Evolutionary conservation across 2,888 invertebrate species (phyloP), one percentile per base, ranked within the genome.

Genomic region (Thera britannica): DNA sequence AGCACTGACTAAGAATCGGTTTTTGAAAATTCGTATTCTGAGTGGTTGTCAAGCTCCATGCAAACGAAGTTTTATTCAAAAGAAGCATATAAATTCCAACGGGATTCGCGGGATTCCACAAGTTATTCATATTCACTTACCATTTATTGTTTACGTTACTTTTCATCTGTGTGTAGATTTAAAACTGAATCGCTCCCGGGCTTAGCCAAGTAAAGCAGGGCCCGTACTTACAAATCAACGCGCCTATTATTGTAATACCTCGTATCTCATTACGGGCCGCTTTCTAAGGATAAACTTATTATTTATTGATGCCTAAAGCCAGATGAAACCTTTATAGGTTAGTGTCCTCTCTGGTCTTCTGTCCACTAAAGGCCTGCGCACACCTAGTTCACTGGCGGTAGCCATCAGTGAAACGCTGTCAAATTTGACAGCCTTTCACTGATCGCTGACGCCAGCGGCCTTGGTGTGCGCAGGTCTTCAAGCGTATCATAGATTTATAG

Each of bases 251-350:
- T 78, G 83, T 84, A 84, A 86, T 84, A 83, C 79, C 80, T 75
- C 68, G 79, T 80, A 84, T 84, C 85, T 86, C 86, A 86, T 88
- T 87, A 89, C 82, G 58, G 72, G 65, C 73, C 78, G 80, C 85
- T 86, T 83, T 84, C 85, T 82, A 79, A 79, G 89, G 86, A 87
- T 89, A 87, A 89, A 87, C 85, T 80, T 85, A 84, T 88, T 89
- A 90, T 71, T 74, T 74, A 74, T 74, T 78, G 81, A 67, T 62
- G 67, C 68, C 62, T 51, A 65, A 75, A 74, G 72, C 75, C 68
- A 72, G 74, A 69, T 75, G 65, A 76, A 78, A 76, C 75, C 73
- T 76, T 78, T 79, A 81, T 75, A 46, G 44, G 70, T 72, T 48
- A 78, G 73, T 71, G 59, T 59, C 58, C 56, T 63, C 62, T 67